phyloP scores from a whole-genome alignment of 2,113 vertebrate genomes.

The Furnarius figulus region DNA sequence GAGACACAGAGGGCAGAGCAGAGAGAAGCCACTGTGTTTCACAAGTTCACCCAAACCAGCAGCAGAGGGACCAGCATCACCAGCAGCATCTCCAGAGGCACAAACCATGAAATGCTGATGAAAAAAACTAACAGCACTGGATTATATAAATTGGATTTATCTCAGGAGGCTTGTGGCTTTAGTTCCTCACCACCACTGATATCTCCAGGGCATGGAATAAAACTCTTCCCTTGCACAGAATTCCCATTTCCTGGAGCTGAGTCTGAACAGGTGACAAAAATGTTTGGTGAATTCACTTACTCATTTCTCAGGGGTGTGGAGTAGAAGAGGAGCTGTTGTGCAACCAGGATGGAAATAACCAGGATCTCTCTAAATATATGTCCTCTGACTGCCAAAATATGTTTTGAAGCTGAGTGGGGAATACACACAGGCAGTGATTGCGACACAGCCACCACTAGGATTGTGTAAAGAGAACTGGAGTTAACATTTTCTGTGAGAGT shows the following conservation, averaged over 20 bases:
- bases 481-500: rapidly evolving
- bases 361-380: background rate
- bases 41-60: background rate
- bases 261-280: background rate
- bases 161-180: background rate
- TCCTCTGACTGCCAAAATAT: background rate
- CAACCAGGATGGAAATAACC: background rate
- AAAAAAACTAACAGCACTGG: background rate
- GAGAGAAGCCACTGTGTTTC: background rate
- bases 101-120: background rate
- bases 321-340: background rate
- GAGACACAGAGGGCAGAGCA: background rate
- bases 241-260: background rate
- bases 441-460: background rate
- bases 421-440: background rate
- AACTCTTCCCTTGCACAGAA: background rate
- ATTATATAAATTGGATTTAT: background rate
- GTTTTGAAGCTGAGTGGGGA: background rate
- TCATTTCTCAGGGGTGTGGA: background rate
- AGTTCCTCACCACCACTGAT: rapidly evolving
- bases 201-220: background rate
- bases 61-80: background rate
- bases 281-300: background rate
- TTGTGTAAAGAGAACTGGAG: background rate
- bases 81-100: background rate